Conservation (phyloP, 92 coral and sea anemone genomes). For the Metridium senile region DNA sequence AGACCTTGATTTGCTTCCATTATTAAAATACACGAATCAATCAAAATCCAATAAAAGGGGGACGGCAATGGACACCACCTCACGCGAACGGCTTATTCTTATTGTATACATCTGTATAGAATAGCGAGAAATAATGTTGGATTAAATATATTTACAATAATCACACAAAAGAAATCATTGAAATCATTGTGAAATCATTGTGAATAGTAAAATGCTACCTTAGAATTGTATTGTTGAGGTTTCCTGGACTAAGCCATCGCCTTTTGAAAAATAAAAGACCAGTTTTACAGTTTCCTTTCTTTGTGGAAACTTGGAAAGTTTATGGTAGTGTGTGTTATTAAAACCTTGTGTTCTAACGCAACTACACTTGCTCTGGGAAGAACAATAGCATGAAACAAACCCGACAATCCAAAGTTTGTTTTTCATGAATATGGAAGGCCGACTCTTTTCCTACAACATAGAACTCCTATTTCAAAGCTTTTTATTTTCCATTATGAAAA, state of each 20-base stretch:
- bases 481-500: constrained; percentile 25
- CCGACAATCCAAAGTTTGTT: constrained; percentile 32
- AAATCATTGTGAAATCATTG: too few relatives aligned
- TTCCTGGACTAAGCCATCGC: too few relatives aligned
- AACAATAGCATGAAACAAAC: constrained; percentile 18
- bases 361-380: constrained; percentile 14
- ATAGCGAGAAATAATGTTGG: too few relatives aligned
- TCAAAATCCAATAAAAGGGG: constrained; percentile 1
- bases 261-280: neutral
- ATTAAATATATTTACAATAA: too few relatives aligned
- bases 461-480: neutral
- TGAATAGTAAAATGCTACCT: too few relatives aligned
- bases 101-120: too few relatives aligned
- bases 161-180: too few relatives aligned
- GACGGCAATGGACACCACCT: neutral
- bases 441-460: neutral
- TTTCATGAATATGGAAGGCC: neutral
- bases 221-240: too few relatives aligned
- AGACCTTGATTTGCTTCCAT: constrained; percentile 11
- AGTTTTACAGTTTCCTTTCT: too few relatives aligned
- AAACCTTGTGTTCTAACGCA: constrained; percentile 1
- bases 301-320: constrained; percentile 3
- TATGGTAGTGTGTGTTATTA: neutral
- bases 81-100: constrained; percentile 19
- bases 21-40: constrained; percentile 17